These are phyloP conservation scores for Rhopilema esculentum DNA, from an alignment of 30 jellyfish, hydroid and myxozoan species.

Conservation along the genomic window DNA sequence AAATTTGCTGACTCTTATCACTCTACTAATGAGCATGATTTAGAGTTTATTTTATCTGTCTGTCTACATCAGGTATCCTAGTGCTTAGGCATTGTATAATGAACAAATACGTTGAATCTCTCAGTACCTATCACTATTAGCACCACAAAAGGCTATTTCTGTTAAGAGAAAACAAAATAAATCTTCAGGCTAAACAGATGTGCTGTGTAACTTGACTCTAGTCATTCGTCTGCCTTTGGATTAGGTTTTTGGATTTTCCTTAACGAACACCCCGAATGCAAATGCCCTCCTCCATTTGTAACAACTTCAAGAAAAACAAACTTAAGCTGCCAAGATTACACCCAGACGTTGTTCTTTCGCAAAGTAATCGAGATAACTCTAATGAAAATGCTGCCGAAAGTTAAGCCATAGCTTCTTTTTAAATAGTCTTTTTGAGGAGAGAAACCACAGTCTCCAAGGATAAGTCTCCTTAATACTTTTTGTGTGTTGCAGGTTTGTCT, in stretches of 20 bases:
- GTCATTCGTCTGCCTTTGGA: background rate
- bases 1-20: too few relatives aligned
- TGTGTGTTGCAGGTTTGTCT: background rate
- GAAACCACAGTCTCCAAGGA: background rate
- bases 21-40: too few relatives aligned
- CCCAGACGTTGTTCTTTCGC: background rate
- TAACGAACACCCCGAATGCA: background rate
- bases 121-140: background rate
- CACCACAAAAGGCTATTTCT: background rate
- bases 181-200: background rate
- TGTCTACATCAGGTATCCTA: too few relatives aligned
- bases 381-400: background rate
- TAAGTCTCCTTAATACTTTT: background rate
- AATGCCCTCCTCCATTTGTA: background rate
- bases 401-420: background rate
- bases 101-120: too few relatives aligned
- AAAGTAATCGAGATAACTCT: background rate
- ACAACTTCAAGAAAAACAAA: background rate
- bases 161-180: background rate
- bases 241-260: background rate
- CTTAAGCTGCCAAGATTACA: background rate
- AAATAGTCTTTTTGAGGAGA: background rate
- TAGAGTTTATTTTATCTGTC: too few relatives aligned
- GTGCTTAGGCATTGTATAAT: background rate
- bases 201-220: background rate